phyloP scores from a whole-genome alignment of 2,797 vertebrate genomes.

The Xiphophorus birchmanni region DNA sequence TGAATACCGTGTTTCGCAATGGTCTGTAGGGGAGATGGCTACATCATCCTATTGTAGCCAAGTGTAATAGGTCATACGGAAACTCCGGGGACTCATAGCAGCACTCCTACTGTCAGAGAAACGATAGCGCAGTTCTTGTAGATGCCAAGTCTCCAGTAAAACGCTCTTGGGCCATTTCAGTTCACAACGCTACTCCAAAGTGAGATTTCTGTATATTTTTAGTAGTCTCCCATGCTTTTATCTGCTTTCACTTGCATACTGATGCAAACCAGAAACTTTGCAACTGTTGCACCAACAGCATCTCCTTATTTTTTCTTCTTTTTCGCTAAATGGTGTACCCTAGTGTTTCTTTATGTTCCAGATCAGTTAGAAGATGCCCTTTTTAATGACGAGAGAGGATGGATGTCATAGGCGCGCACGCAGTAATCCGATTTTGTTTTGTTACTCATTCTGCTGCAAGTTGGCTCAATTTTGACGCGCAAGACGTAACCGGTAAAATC shows the following conservation, averaged over 20 bases:
- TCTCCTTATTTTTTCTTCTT: too few relatives aligned
- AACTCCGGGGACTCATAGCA: background rate
- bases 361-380: background rate
- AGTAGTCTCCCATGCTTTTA: conserved; percentile 6
- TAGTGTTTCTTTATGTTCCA: background rate
- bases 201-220: conserved; percentile 18
- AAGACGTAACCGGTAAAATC: too few relatives aligned
- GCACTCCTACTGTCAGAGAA: conserved; percentile 10
- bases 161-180: conserved; percentile 6
- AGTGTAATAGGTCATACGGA: conserved; percentile 5
- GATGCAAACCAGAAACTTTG: conserved; percentile 16
- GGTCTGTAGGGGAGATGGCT: conserved; percentile 3
- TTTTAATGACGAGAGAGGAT: background rate
- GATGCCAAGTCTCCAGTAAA: conserved; percentile 14
- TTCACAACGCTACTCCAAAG: conserved; percentile 4
- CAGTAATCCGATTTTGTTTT: too few relatives aligned
- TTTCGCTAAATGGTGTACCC: background rate
- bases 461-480: too few relatives aligned
- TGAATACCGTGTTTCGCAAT: conserved; percentile 12
- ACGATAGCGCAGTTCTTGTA: conserved; percentile 18
- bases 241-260: background rate
- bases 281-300: background rate
- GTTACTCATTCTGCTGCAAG: too few relatives aligned
- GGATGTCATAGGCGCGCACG: background rate
- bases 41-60: background rate